Base-by-base conservation (phyloP, 2,113 vertebrate species). In the Phyllostomus discolor region DNA sequence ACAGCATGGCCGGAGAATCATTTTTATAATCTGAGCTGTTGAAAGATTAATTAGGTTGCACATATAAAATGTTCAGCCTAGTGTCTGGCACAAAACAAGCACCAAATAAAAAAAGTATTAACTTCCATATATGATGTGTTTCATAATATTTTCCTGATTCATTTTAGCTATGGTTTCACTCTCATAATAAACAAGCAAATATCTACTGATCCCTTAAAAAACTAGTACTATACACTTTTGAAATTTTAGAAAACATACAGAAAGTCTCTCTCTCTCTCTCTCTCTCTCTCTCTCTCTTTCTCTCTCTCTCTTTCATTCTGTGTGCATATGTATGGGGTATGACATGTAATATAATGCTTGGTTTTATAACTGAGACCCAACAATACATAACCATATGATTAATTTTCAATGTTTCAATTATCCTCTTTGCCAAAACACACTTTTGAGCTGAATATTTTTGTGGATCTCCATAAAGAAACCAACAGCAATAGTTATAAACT, bases 41-140 rank as follows among this genome's bases (percentile, higher is more conserved):
- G 82, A 91, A 72, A 95, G n/a, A 80, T 92, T 93, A 94, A 88
- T 75, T 79, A 62, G 62, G 48, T 12, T 83, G 31, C 52, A 70
- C 33, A 82, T 52, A 67, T 82, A 78, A 92, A 46, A 72, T 41
- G 4, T 50, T 83, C 64, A 90, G n/a, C 66, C 7, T 52, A 78
- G 41, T 50, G 28, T 46, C 35, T 70, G n/a, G 26, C 72, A 97
- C 41, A 41, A 73, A 82, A n/a, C 33, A 89, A 78, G 26, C 54
- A 82, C 16, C 15, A 57, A 81, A 82, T 85, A 81, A 93, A 91
- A 50, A 31, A n/a, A 76, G 5, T 43, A 72, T 59, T 91, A 91
- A 70, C n/a, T 78, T 80, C n/a, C 80, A n/a, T 66, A 10, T 86
- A 75, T 43, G 41, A 80, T 82, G n/a, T 52, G 57, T 26, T 76